These are phyloP conservation scores for Crambe crambe DNA, from an alignment of 37 sponge, comb jelly and placozoan species.

Conservation along the genomic window DNA sequence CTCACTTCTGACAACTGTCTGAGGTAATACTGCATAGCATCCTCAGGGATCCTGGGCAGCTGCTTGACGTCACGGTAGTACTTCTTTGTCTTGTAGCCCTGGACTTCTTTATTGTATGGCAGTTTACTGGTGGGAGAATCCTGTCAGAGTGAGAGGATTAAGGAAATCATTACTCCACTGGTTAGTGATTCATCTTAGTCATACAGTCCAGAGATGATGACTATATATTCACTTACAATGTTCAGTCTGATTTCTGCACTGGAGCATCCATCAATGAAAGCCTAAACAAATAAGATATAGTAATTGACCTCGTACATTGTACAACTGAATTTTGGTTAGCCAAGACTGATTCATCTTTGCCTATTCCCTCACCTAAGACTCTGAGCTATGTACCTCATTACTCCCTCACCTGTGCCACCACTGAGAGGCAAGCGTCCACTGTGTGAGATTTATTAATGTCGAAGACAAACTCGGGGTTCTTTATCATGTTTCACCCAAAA, in stretches of 20 bases:
- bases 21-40: slow-evolving; percentile 62
- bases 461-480: slow-evolving; percentile 98
- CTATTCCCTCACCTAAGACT: neutral
- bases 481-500: slow-evolving; percentile 99
- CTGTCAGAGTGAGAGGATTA: slow-evolving; percentile 17
- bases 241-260: slow-evolving; percentile 43
- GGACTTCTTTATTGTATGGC: slow-evolving; percentile 93
- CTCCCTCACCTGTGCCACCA: slow-evolving; percentile 74
- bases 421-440: slow-evolving; percentile 89
- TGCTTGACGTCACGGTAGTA: slow-evolving; percentile 68
- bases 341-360: too few species aligned
- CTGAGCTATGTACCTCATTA: neutral
- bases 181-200: too few species aligned
- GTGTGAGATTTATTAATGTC: slow-evolving; percentile 93
- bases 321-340: too few species aligned
- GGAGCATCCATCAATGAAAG: slow-evolving; percentile 84
- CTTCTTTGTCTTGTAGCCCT: slow-evolving; percentile 75
- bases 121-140: slow-evolving; percentile 90
- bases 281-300: slow-evolving; percentile 22
- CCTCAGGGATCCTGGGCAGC: slow-evolving; percentile 62
- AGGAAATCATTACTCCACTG: too few species aligned
- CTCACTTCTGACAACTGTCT: slow-evolving; percentile 69
- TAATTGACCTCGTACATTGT: too few species aligned
- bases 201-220: too few species aligned
- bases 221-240: slow-evolving; percentile 61